Evolutionary conservation across 1,140 invertebrate species (phyloP).

Genomic region (Drosophila parvula): DNA sequence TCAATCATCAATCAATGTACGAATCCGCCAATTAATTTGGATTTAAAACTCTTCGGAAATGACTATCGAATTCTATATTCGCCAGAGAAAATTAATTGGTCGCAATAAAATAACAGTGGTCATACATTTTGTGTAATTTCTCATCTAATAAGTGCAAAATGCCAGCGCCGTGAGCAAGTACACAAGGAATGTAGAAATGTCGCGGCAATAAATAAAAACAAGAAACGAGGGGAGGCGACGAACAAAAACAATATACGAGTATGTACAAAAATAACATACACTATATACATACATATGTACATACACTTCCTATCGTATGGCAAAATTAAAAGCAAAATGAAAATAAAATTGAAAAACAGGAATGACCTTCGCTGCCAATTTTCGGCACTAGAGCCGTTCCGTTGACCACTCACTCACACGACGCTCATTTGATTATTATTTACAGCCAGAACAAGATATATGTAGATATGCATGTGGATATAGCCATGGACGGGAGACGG

Average conservation of each 20-base stretch:
- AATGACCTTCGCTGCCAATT: slow-evolving; percentile 64
- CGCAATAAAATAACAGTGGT: slow-evolving; percentile 74
- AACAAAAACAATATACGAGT: slow-evolving; percentile 9
- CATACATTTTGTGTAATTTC: slow-evolving; percentile 71
- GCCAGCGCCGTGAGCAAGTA: slow-evolving; percentile 40
- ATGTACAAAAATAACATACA: neutral
- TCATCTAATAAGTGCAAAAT: slow-evolving; percentile 65
- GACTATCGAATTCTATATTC: slow-evolving; percentile 32
- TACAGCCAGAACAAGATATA: slow-evolving; percentile 12
- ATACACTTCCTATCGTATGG: slow-evolving; percentile 35
- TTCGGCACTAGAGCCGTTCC: slow-evolving; percentile 35
- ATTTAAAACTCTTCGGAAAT: neutral
- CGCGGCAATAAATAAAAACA: slow-evolving; percentile 72
- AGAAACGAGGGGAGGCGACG: slow-evolving; percentile 20
- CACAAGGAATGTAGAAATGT: slow-evolving; percentile 75
- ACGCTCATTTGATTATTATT: slow-evolving; percentile 33
- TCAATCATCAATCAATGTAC: too few species aligned
- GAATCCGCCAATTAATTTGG: too few species aligned
- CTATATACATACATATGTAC: too few species aligned
- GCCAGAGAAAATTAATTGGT: slow-evolving; percentile 58
- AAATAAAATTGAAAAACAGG: slow-evolving; percentile 43
- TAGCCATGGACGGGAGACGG: slow-evolving; percentile 1
- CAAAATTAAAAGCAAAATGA: slow-evolving; percentile 4
- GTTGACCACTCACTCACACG: slow-evolving; percentile 16
- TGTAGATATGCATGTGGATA: neutral